Conservation (phyloP, 2,888 invertebrate species). For the Phalera bucephala region DNA sequence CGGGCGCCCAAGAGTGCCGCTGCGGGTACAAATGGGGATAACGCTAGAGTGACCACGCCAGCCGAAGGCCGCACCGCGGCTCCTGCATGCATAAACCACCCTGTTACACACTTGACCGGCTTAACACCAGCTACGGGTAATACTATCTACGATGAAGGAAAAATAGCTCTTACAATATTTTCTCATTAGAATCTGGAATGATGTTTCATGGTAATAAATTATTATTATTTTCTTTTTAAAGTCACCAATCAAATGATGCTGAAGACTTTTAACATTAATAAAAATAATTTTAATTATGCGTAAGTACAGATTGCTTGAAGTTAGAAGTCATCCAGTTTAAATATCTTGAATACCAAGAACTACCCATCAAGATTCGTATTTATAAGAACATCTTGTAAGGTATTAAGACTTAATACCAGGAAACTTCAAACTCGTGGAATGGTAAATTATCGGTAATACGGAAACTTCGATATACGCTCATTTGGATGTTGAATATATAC, state of each 20-base stretch:
- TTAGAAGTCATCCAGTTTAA: too few relatives aligned
- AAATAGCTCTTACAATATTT: slow-evolving; percentile 27
- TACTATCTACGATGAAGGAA: slow-evolving; percentile 24
- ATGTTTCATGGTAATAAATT: slow-evolving; percentile 1
- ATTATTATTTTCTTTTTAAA: too few relatives aligned
- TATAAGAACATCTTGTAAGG: slow-evolving; percentile 39
- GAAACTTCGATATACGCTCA: slow-evolving; percentile 13
- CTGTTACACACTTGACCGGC: slow-evolving; percentile 57
- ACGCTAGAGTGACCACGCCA: slow-evolving; percentile 84
- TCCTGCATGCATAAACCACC: slow-evolving; percentile 81
- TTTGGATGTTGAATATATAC: not conserved
- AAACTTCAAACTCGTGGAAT: slow-evolving; percentile 23
- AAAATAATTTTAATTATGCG: too few relatives aligned
- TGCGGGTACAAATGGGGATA: slow-evolving; percentile 86
- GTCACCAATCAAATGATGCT: too few relatives aligned
- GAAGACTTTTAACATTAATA: too few relatives aligned
- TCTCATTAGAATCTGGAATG: slow-evolving; percentile 9
- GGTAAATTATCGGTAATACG: slow-evolving; percentile 12
- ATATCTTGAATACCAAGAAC: too few relatives aligned
- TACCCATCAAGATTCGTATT: too few relatives aligned
- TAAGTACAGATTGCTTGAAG: too few relatives aligned
- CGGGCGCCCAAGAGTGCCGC: slow-evolving; percentile 91
- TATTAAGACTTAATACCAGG: slow-evolving; percentile 23
- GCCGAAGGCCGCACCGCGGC: slow-evolving; percentile 83
- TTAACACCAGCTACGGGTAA: slow-evolving; percentile 25